Evolutionary conservation across 2,797 vertebrate genomes (phyloP).

Genomic region (Pampus argenteus): DNA sequence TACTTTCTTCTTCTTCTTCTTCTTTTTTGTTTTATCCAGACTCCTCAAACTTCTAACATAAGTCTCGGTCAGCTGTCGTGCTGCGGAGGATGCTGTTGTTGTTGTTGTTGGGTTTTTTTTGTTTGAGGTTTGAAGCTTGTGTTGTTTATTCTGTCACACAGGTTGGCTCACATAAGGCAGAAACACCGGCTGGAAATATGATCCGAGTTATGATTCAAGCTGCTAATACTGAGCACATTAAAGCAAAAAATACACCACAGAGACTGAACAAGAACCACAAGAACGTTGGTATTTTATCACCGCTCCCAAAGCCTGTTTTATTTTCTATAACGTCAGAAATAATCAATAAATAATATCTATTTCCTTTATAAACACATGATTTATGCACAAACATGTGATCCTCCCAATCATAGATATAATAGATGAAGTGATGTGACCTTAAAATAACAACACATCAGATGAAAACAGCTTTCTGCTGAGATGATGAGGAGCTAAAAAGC

Average conservation of each 20-base stretch:
- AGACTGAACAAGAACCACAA: too few relatives aligned
- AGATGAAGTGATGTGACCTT: too few relatives aligned
- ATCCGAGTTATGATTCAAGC: not conserved
- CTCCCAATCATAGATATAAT: too few relatives aligned
- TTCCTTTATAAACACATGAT: too few relatives aligned
- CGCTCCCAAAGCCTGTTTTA: too few relatives aligned
- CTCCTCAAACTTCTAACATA: slow-evolving; percentile 4
- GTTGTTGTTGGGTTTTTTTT: not conserved
- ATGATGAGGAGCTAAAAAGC: too few relatives aligned
- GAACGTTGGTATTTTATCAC: too few relatives aligned
- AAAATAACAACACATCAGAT: too few relatives aligned
- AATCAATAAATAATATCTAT: too few relatives aligned
- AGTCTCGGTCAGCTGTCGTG: slow-evolving; percentile 19
- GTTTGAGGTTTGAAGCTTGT: not conserved
- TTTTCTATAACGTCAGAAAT: too few relatives aligned
- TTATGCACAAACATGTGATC: too few relatives aligned
- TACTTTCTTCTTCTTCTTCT: not conserved
- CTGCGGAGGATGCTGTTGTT: not conserved
- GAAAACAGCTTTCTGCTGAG: too few relatives aligned
- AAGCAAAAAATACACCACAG: not conserved
- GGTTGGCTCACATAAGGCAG: not conserved
- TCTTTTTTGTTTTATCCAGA: not conserved
- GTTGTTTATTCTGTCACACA: slow-evolving; percentile 15
- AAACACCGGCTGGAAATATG: not conserved
- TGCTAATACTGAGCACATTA: not conserved